Conservation (phyloP, 2,888 invertebrate genomes). For the Labia minor region DNA sequence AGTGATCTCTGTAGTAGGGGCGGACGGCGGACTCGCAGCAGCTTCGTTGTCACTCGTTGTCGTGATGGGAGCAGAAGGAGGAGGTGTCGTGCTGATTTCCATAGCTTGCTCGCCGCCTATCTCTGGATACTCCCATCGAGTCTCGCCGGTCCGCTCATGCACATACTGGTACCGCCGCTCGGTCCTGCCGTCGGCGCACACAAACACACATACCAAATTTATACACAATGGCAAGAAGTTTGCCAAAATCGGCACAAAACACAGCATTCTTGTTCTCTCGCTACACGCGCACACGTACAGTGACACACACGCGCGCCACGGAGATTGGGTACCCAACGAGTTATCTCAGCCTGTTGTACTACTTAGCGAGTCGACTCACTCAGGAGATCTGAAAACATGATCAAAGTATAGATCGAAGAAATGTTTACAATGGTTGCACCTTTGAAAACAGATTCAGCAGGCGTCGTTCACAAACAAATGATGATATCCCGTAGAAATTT, state of each 20-base stretch:
- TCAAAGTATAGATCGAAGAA: conserved; percentile 13
- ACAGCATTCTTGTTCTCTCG: neutral
- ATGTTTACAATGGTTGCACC: neutral
- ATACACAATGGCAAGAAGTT: neutral
- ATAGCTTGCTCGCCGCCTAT: conserved; percentile 23
- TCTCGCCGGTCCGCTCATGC: conserved; percentile 45
- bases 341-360: neutral
- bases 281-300: conserved; percentile 13
- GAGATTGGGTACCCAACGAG: neutral
- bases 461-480: neutral
- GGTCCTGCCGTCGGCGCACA: conserved; percentile 38
- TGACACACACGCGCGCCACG: conserved; percentile 13
- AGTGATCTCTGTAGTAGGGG: conserved; percentile 30
- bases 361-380: neutral
- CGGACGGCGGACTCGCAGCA: conserved; percentile 25
- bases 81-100: conserved; percentile 26
- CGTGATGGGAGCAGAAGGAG: conserved; percentile 25
- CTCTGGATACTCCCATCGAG: conserved; percentile 53
- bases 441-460: neutral
- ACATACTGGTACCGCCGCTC: conserved; percentile 58
- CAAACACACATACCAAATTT: neutral
- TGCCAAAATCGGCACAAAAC: conserved; percentile 8
- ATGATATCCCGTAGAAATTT: neutral
- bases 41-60: conserved; percentile 27
- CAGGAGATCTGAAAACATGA: neutral